These are phyloP conservation scores for Orussus abietinus DNA, from an alignment of 1,140 invertebrate genomes.

Conservation along the genomic window DNA sequence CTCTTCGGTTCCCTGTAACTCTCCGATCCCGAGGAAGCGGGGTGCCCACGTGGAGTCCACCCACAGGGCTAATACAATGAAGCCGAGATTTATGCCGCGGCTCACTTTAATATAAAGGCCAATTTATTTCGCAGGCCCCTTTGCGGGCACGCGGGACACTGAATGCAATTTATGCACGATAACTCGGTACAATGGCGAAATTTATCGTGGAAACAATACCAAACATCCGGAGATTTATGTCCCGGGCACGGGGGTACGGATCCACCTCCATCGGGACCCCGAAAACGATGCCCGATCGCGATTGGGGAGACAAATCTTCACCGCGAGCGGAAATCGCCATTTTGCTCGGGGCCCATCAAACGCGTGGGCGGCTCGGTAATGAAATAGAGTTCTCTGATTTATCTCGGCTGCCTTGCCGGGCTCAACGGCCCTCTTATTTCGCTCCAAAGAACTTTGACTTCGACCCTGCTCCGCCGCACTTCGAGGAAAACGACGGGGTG, in stretches of 20 bases:
- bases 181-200: slow-evolving; percentile 33
- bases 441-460: too few species aligned
- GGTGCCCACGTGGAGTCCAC: slow-evolving; percentile 38
- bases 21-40: slow-evolving; percentile 21
- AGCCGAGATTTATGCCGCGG: slow-evolving; percentile 39
- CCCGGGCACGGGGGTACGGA: too few species aligned
- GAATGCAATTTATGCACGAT: slow-evolving; percentile 40
- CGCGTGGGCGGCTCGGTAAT: too few species aligned
- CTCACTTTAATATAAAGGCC: slow-evolving; percentile 43
- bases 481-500: too few species aligned
- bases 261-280: too few species aligned
- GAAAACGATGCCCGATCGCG: slow-evolving; percentile 1
- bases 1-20: slow-evolving; percentile 1
- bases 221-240: slow-evolving; percentile 25
- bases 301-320: too few species aligned
- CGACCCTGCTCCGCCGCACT: too few species aligned
- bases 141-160: slow-evolving; percentile 24
- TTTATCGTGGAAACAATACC: slow-evolving; percentile 43
- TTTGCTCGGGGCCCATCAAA: too few species aligned
- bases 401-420: too few species aligned
- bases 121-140: slow-evolving; percentile 36
- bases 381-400: too few species aligned
- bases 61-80: slow-evolving; percentile 43
- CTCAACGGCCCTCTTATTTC: too few species aligned
- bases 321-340: too few species aligned